Evolutionary conservation across 1,140 invertebrate genomes (phyloP), one percentile per base, ranked within the genome.

Genomic region (Zophobas atratus): DNA sequence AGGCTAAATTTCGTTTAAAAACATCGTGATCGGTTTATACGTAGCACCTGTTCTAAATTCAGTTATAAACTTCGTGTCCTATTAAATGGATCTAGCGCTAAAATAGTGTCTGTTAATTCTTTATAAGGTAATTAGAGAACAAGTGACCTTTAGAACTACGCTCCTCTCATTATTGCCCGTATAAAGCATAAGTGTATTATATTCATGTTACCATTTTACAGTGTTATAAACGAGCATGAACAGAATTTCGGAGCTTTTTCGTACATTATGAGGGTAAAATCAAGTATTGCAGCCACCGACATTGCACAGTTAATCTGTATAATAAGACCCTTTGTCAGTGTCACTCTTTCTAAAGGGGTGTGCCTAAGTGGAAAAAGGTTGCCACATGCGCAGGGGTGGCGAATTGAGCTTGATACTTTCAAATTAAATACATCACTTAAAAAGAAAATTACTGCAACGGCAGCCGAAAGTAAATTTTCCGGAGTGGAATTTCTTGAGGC

Each of bases 321-420:
- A 84, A 84, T 84, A 84, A 83, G 82, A 72, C 81, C 60, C 81
- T 84, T 82, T 83, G 76, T 84, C 82, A 84, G 78, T 82, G 83
- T 83, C 83, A 55, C 67, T 51, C 57, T 70, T 63, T 77, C 70
- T 77, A 73, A 80, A 77, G 75, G 72, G 71, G 67, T 67, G 60
- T 67, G 60, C 20, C 39, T 67, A 43, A 67, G 60, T 43, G 60
- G 60, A 67, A 67, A 67, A 67, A 67, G 60, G 60, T 63, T 63
- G 57, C 57, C 35, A 63, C 57, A 51, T 20, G 49, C 49, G 49
- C 49, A 57, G 57, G 77, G 63, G 77, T 78, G 73, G 71, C 77
- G 63, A 74, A 51, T 63, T 49, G 48, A 77, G 75, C 32, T 34
- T 32, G 73, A 43, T 56, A 60, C 53, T 43, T 74, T 4, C 36